Percentiles rank a stretch among this genome's conserved stretches.
Conservation (phyloP, 2,113 vertebrate genomes). For the Gavialis gangeticus region DNA sequence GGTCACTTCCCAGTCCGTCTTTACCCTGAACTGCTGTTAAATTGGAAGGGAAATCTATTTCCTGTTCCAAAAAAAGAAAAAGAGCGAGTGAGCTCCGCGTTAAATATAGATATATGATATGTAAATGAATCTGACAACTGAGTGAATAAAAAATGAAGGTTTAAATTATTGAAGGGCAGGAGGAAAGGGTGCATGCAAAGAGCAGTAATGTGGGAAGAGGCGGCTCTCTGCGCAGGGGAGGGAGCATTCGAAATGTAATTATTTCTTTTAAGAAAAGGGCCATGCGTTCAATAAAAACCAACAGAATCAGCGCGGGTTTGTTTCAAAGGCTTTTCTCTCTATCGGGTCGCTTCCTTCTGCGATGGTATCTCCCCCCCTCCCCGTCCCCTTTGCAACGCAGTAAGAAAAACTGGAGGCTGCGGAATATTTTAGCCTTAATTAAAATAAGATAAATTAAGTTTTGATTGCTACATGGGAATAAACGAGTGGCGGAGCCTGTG, state of each 20-base stretch:
- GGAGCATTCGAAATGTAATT: constrained; percentile 37
- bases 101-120: constrained; percentile 67
- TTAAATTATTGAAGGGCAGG: constrained; percentile 75
- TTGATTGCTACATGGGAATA: neutral
- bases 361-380: neutral
- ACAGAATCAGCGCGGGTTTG: neutral
- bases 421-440: constrained; percentile 14
- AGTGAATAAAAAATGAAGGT: constrained; percentile 68
- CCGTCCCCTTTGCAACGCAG: neutral
- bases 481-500: neutral
- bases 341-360: neutral
- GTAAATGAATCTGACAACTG: constrained; percentile 67
- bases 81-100: neutral
- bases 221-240: constrained; percentile 43
- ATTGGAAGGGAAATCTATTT: constrained; percentile 51
- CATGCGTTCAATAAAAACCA: constrained; percentile 50
- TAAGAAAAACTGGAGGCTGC: neutral
- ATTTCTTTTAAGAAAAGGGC: constrained; percentile 58
- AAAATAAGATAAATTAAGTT: constrained; percentile 34
- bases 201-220: constrained; percentile 48
- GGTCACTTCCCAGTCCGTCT: neutral
- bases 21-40: neutral
- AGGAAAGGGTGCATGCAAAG: constrained; percentile 71
- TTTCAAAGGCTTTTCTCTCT: constrained; percentile 38
- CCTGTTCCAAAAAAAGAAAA: neutral